Conservation (phyloP, 2,888 invertebrate genomes). For the Caenorhabditis panamensis region DNA sequence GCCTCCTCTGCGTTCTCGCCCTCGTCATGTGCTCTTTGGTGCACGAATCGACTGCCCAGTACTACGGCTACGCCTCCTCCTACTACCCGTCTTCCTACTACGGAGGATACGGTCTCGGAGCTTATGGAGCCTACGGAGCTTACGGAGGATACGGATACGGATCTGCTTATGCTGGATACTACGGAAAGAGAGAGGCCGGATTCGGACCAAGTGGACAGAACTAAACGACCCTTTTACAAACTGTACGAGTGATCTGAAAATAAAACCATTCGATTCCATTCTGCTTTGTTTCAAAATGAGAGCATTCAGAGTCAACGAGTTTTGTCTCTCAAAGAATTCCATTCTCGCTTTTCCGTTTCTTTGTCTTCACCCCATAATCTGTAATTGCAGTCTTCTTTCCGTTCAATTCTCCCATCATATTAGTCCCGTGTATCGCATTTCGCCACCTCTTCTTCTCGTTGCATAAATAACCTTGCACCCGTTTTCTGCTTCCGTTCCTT, state of each 20-base stretch:
- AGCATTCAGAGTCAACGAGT: neutral
- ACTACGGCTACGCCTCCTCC: slow-evolving; percentile 22
- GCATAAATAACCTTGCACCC: slow-evolving; percentile 55
- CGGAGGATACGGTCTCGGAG: slow-evolving; percentile 21
- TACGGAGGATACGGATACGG: slow-evolving; percentile 17
- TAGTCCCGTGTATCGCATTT: slow-evolving; percentile 29
- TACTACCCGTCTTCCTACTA: slow-evolving; percentile 17
- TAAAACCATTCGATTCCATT: neutral
- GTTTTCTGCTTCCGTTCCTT: slow-evolving; percentile 45
- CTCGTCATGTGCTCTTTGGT: slow-evolving; percentile 24
- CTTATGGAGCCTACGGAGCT: slow-evolving; percentile 24
- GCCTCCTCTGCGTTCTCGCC: slow-evolving; percentile 26
- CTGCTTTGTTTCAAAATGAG: neutral
- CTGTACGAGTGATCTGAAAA: slow-evolving; percentile 2
- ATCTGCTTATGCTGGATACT: slow-evolving; percentile 7
- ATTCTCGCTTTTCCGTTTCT: neutral
- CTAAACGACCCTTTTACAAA: neutral
- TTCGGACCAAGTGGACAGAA: neutral
- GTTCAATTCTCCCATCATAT: slow-evolving; percentile 13
- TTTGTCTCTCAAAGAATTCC: neutral
- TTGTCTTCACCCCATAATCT: slow-evolving; percentile 23
- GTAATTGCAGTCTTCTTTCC: slow-evolving; percentile 33
- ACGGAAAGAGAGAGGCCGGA: slow-evolving; percentile 25
- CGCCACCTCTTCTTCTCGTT: slow-evolving; percentile 11
- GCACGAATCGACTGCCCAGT: slow-evolving; percentile 18